phyloP scores from a whole-genome alignment of 2,888 invertebrate species.

The Mythimna lalbum region DNA sequence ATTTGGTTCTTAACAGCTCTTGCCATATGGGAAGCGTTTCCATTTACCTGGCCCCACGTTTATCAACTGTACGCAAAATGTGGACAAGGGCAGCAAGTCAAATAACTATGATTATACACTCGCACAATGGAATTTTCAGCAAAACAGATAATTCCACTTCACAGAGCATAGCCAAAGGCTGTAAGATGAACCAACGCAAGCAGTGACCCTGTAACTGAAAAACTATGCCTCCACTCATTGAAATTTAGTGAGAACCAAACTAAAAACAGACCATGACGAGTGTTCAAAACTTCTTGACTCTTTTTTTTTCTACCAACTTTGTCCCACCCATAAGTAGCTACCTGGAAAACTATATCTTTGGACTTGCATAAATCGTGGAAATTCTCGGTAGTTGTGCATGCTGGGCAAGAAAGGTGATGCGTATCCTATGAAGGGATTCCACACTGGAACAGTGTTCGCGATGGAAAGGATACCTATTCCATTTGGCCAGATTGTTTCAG shows the following conservation, averaged over 20 bases:
- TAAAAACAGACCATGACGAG: not conserved
- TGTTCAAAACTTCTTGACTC: not conserved
- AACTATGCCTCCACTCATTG: too few species aligned
- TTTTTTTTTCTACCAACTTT: too few species aligned
- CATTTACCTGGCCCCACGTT: conserved; percentile 16
- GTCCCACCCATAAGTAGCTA: too few species aligned
- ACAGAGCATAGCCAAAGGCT: too few species aligned
- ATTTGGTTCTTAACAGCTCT: conserved; percentile 6
- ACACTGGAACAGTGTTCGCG: too few species aligned
- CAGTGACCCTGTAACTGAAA: not conserved
- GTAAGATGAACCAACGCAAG: not conserved
- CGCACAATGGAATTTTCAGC: not conserved
- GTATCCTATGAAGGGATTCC: too few species aligned
- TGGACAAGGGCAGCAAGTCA: not conserved
- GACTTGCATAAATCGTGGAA: too few species aligned
- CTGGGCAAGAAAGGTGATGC: too few species aligned
- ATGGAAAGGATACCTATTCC: too few species aligned
- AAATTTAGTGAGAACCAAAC: not conserved
- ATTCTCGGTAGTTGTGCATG: too few species aligned
- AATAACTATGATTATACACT: not conserved
- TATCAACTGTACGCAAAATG: not conserved
- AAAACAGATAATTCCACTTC: not conserved
- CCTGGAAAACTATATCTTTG: too few species aligned
- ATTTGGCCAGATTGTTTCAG: too few species aligned
- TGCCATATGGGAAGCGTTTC: conserved; percentile 20